phyloP scores from a whole-genome alignment of 2,113 vertebrate species.

The Antigone vipio region DNA sequence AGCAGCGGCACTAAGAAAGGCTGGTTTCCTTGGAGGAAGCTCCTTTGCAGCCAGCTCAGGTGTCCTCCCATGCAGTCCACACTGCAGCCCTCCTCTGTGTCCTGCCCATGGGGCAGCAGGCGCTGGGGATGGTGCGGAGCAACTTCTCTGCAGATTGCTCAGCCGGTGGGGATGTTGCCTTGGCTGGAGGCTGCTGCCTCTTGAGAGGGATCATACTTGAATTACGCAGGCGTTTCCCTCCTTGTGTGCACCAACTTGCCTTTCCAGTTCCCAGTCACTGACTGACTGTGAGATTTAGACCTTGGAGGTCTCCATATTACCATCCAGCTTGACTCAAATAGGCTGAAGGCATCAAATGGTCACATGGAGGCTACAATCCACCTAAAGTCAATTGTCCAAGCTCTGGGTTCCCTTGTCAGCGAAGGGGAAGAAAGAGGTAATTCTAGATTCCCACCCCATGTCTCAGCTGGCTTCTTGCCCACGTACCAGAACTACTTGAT shows the following conservation, averaged over 20 bases:
- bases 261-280: neutral
- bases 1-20: neutral
- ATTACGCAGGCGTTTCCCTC: neutral
- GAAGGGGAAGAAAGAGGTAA: neutral
- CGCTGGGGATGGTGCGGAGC: neutral
- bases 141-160: neutral
- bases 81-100: neutral
- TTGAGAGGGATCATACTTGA: neutral
- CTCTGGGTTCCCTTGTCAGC: neutral
- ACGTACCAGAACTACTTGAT: neutral
- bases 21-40: neutral
- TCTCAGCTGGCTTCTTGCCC: neutral
- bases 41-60: neutral
- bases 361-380: neutral
- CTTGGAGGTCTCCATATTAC: neutral
- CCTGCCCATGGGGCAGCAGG: neutral
- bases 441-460: neutral
- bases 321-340: neutral
- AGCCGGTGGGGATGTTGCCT: neutral
- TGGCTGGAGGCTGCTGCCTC: neutral
- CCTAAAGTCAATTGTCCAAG: neutral
- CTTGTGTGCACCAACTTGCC: accelerated
- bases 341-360: neutral
- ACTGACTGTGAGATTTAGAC: neutral
- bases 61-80: neutral